A percentile compares a stretch with the other conserved stretches of the same genome.
phyloP scores from a whole-genome alignment of 2,113 vertebrate genomes.

The Chlorodrepanis virens region DNA sequence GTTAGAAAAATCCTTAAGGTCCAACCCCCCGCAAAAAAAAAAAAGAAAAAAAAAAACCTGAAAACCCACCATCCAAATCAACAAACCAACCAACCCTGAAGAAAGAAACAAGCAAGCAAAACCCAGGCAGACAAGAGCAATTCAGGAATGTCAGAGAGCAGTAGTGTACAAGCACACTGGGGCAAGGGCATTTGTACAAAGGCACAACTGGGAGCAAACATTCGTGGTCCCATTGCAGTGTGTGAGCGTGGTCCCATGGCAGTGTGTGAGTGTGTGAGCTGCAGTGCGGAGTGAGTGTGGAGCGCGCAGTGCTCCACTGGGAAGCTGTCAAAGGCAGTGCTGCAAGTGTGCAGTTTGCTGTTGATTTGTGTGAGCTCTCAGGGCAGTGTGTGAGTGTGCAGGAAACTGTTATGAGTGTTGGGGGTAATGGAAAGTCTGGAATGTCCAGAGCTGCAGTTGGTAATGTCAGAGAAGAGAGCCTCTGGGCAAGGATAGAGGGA shows the following conservation, averaged over 20 bases:
- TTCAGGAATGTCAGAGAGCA: not conserved
- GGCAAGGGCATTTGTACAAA: no score
- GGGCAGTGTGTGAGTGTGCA: not conserved
- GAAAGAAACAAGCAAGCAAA: not conserved
- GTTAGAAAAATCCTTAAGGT: not conserved
- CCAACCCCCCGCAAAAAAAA: no score
- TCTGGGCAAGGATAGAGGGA: not conserved
- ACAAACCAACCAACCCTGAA: not conserved
- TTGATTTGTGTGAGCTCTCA: not conserved
- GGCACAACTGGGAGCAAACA: not conserved
- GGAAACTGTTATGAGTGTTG: not conserved
- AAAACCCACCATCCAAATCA: not conserved
- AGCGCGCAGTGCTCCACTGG: not conserved
- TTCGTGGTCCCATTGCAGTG: rapidly evolving
- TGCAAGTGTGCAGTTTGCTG: not conserved
- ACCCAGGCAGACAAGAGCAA: not conserved
- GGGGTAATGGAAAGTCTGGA: not conserved
- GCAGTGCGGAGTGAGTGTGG: no score
- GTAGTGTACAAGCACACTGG: not conserved
- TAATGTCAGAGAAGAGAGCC: not conserved
- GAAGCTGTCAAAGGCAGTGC: not conserved
- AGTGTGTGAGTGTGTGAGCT: rapidly evolving
- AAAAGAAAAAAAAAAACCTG: no score
- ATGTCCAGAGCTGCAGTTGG: not conserved
- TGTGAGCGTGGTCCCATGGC: rapidly evolving